Evolutionary conservation across 2,797 vertebrate genomes (phyloP), one percentile per base, ranked within the genome.

Genomic region (Dipus sagitta): DNA sequence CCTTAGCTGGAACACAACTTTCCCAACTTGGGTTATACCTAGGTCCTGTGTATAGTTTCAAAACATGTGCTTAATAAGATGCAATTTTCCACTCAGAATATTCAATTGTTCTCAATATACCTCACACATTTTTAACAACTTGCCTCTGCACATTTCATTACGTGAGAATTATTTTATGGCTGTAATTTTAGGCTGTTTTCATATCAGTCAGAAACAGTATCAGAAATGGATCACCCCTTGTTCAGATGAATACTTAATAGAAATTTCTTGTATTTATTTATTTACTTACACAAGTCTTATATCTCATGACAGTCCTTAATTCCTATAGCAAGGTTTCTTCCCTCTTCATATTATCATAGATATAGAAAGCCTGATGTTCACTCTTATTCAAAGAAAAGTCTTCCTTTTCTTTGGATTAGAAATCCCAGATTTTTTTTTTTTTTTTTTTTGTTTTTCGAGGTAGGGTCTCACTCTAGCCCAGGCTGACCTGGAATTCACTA

Each of bases 121-220:
- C 26, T 60, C 20, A 68, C 17, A 23, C 21, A 38, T 38, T 38
- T 38, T 38, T 38, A 38, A 38, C 38, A 38, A 38, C 38, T 38
- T 38, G n/a, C 32, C 20, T 82, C n/a, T 23, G n/a, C 28, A 64
- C 54, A 82, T 85, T 76, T 96, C 24, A 91, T 88, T 86, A 62
- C 91, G 54, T 54, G 62, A 91, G 77, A 64, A 86, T 88, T 75
- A 87, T 87, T 89, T 92, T 94, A 86, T 91, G 62, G n/a, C 15
- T 93, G n/a, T 74, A 91, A 93, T 92, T 94, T 93, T 81, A 80
- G 74, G 38, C 26, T 76, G 30, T 85, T 92, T 95, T 93, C 64
- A 79, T 74, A 82, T 14, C 24, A 76, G 64, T 82, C 67, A 90
- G 78, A 90, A 88, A n/a, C 21, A 74, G n/a, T n/a, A 58, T 75